Percentiles rank a stretch among this genome's conserved stretches.
Evolutionary conservation across 2,797 vertebrate species (phyloP).

Genomic region (Odontamblyopus lacepedii): DNA sequence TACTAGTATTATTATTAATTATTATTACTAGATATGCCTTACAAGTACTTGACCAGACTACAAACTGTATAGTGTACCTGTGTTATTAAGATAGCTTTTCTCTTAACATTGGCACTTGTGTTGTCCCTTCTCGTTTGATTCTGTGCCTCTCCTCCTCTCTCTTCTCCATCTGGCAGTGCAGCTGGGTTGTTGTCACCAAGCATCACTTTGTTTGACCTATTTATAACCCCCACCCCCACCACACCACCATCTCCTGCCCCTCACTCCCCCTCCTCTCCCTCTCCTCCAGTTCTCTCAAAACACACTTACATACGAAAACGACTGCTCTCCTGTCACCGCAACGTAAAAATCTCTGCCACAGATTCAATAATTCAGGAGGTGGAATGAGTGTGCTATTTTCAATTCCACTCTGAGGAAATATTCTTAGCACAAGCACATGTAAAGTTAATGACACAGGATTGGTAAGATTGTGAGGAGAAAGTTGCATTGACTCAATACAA

Average conservation of each 20-base stretch:
- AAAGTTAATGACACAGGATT: conserved; percentile 13
- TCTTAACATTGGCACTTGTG: not conserved
- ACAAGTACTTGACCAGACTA: not conserved
- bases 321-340: conserved; percentile 17
- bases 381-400: conserved; percentile 37
- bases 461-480: not conserved
- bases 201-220: conserved; percentile 74
- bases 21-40: too few relatives aligned
- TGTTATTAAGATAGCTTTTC: not conserved
- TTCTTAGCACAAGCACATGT: conserved; percentile 30
- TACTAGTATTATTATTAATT: too few relatives aligned
- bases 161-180: conserved; percentile 74
- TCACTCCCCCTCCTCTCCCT: conserved; percentile 48
- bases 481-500: not conserved
- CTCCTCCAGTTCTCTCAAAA: conserved; percentile 57
- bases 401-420: conserved; percentile 28
- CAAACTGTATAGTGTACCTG: not conserved
- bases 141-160: conserved; percentile 62
- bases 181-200: conserved; percentile 73
- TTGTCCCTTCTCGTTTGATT: conserved; percentile 36
- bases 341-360: conserved; percentile 26
- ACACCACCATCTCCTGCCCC: conserved; percentile 50
- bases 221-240: conserved; percentile 69
- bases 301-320: conserved; percentile 51
- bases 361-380: conserved; percentile 53